Base-by-base conservation (phyloP, 2,113 vertebrate species). In the Burhinus bistriatus region DNA sequence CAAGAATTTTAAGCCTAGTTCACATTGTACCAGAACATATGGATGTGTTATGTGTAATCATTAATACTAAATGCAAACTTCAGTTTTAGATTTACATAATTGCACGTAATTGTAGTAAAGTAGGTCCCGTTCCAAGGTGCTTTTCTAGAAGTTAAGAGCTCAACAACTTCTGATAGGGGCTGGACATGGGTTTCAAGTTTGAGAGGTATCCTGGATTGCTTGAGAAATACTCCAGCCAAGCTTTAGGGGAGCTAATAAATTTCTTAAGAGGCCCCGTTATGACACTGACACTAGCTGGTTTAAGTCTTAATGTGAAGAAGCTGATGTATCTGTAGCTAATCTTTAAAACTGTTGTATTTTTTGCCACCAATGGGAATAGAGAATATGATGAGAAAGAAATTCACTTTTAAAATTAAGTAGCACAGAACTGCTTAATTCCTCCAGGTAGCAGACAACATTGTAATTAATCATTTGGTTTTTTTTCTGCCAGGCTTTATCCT, bases 401-500 rank as follows among this genome's bases (percentile, higher is more conserved):
- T 36, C 0, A 40, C 16, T 87, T 93, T 38, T 76, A 84, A 95
- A 84, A 92, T 89, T 30, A 57, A 76, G 44, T 42, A 65, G 54
- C 40, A 49, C 29, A 87, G 42, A 92, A 23, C 40, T 52, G 19
- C 36, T 84, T 78, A n/a, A 84, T 72, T 76, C 16, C 20, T 73
- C 42, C n/a, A 65, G 44, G 34, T 40, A 68, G 34, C 22, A 91
- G 59, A 78, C 30, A 61, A 6, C 64, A 42, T 30, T 87, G 44
- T 87, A 92, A 91, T 61, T 70, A 40, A 87, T 62, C 0, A 45
- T 69, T 83, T 64, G 11, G 8, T 3, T 5, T 32, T 34, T 34
- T 82, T 73, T 88, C 81, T 90, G 29, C 5, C 97, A 99, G 99
- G 98, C 98, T 98, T 97, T 99, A 98, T 92, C 98, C 98, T 81